A percentile compares a stretch with the other conserved stretches of the same genome.
phyloP scores from a whole-genome alignment of 2,888 invertebrate genomes.

The Lepidonotus clava region DNA sequence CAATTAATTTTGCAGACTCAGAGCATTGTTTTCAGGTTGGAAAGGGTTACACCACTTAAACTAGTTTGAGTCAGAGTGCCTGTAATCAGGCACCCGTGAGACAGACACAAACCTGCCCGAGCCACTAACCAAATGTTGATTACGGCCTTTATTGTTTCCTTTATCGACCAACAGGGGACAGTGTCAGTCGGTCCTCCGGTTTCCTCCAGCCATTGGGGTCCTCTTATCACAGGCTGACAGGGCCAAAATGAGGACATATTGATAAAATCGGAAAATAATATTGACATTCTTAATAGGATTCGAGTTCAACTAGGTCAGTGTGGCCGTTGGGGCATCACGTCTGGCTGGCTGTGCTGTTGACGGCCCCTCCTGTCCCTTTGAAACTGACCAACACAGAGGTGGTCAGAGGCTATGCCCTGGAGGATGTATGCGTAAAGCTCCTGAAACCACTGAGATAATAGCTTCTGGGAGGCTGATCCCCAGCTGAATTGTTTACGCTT shows the following conservation, averaged over 20 bases:
- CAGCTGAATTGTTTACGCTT: too few species aligned
- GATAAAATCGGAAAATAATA: conserved; percentile 13
- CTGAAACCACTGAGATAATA: too few species aligned
- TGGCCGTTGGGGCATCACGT: not conserved
- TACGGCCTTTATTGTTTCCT: conserved; percentile 18
- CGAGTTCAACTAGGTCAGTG: not conserved
- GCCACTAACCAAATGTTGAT: conserved; percentile 15
- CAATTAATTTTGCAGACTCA: too few species aligned
- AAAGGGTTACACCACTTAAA: too few species aligned
- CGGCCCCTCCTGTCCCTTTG: not conserved
- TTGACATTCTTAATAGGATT: conserved; percentile 30
- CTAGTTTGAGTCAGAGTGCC: not conserved
- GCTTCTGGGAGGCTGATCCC: too few species aligned
- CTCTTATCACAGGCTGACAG: not conserved
- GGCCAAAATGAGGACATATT: not conserved
- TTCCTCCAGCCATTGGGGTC: not conserved
- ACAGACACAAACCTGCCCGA: not conserved
- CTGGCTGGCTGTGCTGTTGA: not conserved
- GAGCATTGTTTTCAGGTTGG: not conserved
- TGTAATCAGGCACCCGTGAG: not conserved
- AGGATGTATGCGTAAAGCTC: too few species aligned
- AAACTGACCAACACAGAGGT: too few species aligned
- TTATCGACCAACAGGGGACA: not conserved
- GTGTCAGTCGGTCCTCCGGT: not conserved
- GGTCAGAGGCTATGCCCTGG: too few species aligned